Evolutionary conservation across 2,888 invertebrate species (phyloP).

Genomic region (Phortica okadai): DNA sequence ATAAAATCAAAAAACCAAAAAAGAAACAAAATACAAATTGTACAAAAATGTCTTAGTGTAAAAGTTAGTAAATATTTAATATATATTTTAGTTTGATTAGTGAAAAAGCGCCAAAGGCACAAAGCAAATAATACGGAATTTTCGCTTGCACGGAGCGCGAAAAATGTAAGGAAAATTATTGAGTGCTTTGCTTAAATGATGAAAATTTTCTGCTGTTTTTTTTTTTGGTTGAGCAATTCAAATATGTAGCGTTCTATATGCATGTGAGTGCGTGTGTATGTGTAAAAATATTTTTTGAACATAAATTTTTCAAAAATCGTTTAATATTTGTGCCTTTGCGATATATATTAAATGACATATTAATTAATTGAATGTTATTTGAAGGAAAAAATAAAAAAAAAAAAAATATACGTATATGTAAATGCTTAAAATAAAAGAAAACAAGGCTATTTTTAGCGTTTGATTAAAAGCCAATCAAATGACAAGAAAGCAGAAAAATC

Average conservation of each 20-base stretch:
- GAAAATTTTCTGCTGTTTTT: slow-evolving; percentile 6
- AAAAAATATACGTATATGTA: slow-evolving; percentile 4
- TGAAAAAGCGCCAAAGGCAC: slow-evolving; percentile 1
- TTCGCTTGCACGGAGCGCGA: not conserved
- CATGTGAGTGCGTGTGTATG: slow-evolving; percentile 22
- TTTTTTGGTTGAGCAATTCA: not conserved
- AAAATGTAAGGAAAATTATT: slow-evolving; percentile 21
- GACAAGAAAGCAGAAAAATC: slow-evolving; percentile 42
- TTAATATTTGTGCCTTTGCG: not conserved
- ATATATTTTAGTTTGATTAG: slow-evolving; percentile 62
- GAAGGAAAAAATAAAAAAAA: slow-evolving; percentile 7
- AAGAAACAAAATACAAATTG: slow-evolving; percentile 5
- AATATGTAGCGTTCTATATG: not conserved
- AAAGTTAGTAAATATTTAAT: slow-evolving; percentile 38
- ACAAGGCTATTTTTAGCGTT: slow-evolving; percentile 17
- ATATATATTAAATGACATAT: slow-evolving; percentile 11
- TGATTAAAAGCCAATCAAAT: slow-evolving; percentile 43
- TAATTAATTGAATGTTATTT: slow-evolving; percentile 20
- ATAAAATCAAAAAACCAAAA: slow-evolving; percentile 29
- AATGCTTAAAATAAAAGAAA: slow-evolving; percentile 4
- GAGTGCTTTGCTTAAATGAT: not conserved
- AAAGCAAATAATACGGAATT: slow-evolving; percentile 50
- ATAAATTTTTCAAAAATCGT: not conserved
- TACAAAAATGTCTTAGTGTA: slow-evolving; percentile 27
- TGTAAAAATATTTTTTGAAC: slow-evolving; percentile 7